phyloP scores from a whole-genome alignment of 2,797 vertebrate species.

The Crenuchus spilurus region DNA sequence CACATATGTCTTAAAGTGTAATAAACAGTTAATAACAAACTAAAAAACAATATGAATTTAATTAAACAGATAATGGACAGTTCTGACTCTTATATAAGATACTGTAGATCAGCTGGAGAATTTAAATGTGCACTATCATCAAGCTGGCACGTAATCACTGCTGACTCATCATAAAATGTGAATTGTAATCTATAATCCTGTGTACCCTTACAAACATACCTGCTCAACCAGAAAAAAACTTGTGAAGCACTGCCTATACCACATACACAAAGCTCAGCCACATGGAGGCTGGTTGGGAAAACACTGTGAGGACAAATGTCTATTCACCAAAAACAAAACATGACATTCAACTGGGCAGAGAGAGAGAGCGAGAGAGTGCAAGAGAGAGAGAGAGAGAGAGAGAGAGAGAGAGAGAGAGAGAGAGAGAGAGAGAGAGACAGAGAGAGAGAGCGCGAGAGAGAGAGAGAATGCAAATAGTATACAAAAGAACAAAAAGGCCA shows the following conservation, averaged over 20 bases:
- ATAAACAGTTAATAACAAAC: too few species aligned
- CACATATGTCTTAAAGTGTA: too few species aligned
- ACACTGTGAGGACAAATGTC: conserved; percentile 48
- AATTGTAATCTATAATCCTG: too few species aligned
- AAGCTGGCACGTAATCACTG: too few species aligned
- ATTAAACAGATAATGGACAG: too few species aligned
- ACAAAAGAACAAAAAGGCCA: conserved; percentile 40
- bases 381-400: conserved; percentile 9
- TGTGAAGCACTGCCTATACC: not conserved
- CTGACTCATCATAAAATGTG: too few species aligned
- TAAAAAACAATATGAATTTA: too few species aligned
- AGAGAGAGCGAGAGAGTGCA: conserved; percentile 4
- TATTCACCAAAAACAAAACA: conserved; percentile 55
- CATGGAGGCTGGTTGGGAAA: conserved; percentile 23
- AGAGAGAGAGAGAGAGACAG: conserved; percentile 2
- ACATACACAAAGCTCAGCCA: conserved; percentile 13
- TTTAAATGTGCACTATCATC: not conserved
- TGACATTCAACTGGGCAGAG: conserved; percentile 36
- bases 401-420: not conserved
- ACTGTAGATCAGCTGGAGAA: too few species aligned
- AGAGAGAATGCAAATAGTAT: conserved; percentile 20
- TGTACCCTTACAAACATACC: conserved; percentile 32
- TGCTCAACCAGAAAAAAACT: conserved; percentile 36
- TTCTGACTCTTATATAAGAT: too few species aligned
- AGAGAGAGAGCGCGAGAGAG: conserved; percentile 10